phyloP scores from a whole-genome alignment of 1,140 invertebrate species.

The Brachionus angularis region DNA sequence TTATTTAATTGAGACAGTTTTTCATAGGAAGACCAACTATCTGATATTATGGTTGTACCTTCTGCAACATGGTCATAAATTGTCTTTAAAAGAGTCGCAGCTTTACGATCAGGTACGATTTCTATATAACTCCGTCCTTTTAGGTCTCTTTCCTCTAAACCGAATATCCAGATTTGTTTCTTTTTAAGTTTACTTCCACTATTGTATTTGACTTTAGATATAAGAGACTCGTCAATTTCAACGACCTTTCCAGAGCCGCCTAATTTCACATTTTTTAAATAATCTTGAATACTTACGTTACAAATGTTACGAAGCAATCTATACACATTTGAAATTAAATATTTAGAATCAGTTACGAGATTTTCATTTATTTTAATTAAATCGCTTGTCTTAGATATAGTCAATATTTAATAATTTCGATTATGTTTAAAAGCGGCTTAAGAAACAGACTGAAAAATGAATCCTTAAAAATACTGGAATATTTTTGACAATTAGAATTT shows the following conservation, averaged over 20 bases:
- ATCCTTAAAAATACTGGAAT: background rate
- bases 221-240: constrained; percentile 7
- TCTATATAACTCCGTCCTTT: constrained; percentile 2
- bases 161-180: constrained; percentile 14
- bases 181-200: background rate
- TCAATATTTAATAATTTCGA: constrained; percentile 6
- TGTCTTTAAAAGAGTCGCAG: constrained; percentile 5
- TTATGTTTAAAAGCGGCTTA: background rate
- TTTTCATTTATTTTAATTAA: constrained; percentile 1
- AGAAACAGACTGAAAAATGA: background rate
- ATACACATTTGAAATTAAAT: constrained; percentile 4
- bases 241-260: background rate
- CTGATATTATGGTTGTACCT: constrained; percentile 7
- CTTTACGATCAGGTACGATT: constrained; percentile 14
- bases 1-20: constrained; percentile 8
- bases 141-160: background rate
- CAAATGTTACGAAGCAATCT: constrained; percentile 1
- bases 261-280: background rate
- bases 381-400: background rate
- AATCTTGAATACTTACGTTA: background rate
- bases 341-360: background rate
- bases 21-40: constrained; percentile 4
- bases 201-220: constrained; percentile 10
- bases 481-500: constrained; percentile 23
- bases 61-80: constrained; percentile 15